Conservation (phyloP, 23 tunicate species). For the Diplosoma virens region DNA sequence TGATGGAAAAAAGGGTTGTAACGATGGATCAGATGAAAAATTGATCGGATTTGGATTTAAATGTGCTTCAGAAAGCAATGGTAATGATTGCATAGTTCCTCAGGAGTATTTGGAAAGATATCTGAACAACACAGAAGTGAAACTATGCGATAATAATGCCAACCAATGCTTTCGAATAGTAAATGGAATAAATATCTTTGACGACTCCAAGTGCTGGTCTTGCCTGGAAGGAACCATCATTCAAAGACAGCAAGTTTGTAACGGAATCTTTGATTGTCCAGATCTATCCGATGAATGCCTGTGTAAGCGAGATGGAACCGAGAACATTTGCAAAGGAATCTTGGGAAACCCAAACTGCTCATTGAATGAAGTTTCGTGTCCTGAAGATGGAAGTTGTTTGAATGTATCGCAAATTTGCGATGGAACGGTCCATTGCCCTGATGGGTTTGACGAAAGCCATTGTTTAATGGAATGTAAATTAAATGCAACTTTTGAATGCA, state of each 20-base stretch:
- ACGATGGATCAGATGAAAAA: conserved; percentile 30
- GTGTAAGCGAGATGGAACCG: not conserved
- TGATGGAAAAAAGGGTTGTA: conserved; percentile 19
- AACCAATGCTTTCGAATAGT: conserved; percentile 10
- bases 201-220: conserved; percentile 36
- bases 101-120: too few relatives aligned
- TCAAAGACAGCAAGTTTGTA: conserved; percentile 47
- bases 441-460: conserved; percentile 24
- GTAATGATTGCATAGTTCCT: not conserved
- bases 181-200: conserved; percentile 2
- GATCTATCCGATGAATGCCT: conserved; percentile 65
- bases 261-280: conserved; percentile 46
- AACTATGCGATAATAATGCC: conserved; percentile 14
- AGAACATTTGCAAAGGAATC: too few relatives aligned
- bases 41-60: conserved; percentile 28
- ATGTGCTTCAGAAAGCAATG: not conserved
- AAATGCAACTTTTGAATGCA: too few relatives aligned
- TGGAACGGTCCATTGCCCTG: not conserved
- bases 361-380: not conserved
- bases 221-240: conserved; percentile 61
- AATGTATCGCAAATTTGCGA: conserved; percentile 27
- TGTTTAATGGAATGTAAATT: too few relatives aligned
- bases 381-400: not conserved
- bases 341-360: too few relatives aligned
- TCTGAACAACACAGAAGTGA: too few relatives aligned